Evolutionary conservation across 2,888 invertebrate genomes (phyloP).

Genomic region (Esperia sulphurella): DNA sequence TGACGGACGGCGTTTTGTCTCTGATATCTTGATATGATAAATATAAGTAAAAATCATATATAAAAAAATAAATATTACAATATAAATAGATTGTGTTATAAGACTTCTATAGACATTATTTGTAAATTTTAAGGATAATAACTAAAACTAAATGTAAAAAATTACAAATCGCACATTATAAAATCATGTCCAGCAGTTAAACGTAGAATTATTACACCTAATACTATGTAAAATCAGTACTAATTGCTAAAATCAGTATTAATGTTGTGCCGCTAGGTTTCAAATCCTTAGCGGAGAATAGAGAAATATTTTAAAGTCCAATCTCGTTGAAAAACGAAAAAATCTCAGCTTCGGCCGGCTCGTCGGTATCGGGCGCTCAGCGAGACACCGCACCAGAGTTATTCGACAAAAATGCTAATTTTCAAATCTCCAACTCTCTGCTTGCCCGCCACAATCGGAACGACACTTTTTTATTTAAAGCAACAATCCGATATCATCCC

Average conservation of each 20-base stretch:
- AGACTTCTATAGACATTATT: too few species aligned
- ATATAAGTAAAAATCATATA: background rate
- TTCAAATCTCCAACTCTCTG: conserved; percentile 71
- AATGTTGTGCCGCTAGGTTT: too few species aligned
- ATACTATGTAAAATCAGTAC: background rate
- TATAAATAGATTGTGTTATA: too few species aligned
- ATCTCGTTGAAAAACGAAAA: conserved; percentile 58
- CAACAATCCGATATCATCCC: conserved; percentile 50
- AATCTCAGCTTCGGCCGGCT: conserved; percentile 53
- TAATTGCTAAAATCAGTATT: background rate
- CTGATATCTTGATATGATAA: background rate
- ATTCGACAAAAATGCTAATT: conserved; percentile 79
- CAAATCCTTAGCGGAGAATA: conserved; percentile 37
- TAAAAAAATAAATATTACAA: too few species aligned
- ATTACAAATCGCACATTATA: too few species aligned
- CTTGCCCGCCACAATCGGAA: conserved; percentile 63
- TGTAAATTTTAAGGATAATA: too few species aligned
- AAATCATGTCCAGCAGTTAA: too few species aligned
- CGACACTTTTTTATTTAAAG: conserved; percentile 60
- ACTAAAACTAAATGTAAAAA: too few species aligned
- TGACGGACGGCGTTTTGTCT: conserved; percentile 18
- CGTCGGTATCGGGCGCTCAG: conserved; percentile 68
- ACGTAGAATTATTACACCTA: too few species aligned
- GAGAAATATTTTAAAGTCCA: conserved; percentile 65
- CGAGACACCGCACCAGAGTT: conserved; percentile 73